These are phyloP conservation scores for Hypsibius dujardini DNA, from an alignment of 1,140 invertebrate genomes.

Conservation along the genomic window DNA sequence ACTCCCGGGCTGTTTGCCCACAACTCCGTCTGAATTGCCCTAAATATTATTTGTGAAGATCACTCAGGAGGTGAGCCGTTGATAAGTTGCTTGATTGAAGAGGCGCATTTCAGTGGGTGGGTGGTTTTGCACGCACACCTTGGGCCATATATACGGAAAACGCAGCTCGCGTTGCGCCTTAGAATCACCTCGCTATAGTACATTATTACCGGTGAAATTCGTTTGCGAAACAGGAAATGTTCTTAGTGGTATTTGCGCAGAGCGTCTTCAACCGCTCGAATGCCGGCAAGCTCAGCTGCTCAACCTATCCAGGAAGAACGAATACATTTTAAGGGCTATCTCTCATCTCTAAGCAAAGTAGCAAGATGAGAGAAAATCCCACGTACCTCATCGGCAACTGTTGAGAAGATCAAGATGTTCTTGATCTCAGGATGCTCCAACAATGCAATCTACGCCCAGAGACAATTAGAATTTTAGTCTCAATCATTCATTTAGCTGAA, in stretches of 20 bases:
- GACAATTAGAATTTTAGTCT: conserved; percentile 17
- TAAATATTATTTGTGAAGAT: too few relatives aligned
- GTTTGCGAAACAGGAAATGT: conserved; percentile 11
- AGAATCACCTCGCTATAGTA: background rate
- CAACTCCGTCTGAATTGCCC: too few relatives aligned
- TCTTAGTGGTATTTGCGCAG: conserved; percentile 11
- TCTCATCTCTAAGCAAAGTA: too few relatives aligned
- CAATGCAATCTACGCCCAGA: conserved; percentile 65
- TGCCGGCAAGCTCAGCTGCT: conserved; percentile 17
- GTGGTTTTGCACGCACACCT: too few relatives aligned
- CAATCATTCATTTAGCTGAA: too few relatives aligned
- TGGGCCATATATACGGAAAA: too few relatives aligned
- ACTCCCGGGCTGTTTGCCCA: too few relatives aligned
- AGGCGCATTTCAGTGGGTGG: too few relatives aligned
- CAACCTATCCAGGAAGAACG: background rate
- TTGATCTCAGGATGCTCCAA: conserved; percentile 42
- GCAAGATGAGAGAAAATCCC: conserved; percentile 8
- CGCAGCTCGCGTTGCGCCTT: background rate
- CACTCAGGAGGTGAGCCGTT: too few relatives aligned
- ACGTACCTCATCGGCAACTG: conserved; percentile 3
- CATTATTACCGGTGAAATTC: background rate
- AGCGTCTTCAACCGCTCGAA: conserved; percentile 18
- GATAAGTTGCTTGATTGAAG: too few relatives aligned
- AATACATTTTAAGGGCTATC: too few relatives aligned
- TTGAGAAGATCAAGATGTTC: conserved; percentile 15